Evolutionary conservation across 2,113 vertebrate genomes (phyloP).

Genomic region (Arvicanthis niloticus): DNA sequence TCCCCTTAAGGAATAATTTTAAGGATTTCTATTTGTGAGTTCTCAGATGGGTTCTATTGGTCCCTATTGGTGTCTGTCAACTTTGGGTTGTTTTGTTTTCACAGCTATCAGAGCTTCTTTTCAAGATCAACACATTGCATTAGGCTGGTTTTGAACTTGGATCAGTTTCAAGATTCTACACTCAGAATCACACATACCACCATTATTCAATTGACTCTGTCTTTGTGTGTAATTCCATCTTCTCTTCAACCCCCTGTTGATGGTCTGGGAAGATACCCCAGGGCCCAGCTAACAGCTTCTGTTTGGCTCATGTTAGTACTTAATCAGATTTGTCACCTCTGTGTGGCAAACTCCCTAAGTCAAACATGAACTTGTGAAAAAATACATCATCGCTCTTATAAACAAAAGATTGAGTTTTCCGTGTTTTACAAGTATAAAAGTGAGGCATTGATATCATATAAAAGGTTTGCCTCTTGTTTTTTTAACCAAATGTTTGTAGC

Average conservation of each 20-base stretch:
- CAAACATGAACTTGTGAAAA: slow-evolving; percentile 20
- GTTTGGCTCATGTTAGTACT: neutral
- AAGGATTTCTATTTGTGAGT: neutral
- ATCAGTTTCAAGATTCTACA: too few relatives aligned
- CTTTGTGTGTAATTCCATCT: neutral
- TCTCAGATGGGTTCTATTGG: neutral
- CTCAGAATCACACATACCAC: neutral
- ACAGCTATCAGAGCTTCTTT: neutral
- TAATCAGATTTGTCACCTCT: neutral
- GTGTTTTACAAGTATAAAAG: neutral
- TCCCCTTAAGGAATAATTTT: neutral
- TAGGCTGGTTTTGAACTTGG: neutral
- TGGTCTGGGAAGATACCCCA: neutral
- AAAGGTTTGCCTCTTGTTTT: neutral
- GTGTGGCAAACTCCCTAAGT: neutral
- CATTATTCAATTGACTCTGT: neutral
- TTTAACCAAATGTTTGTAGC: neutral
- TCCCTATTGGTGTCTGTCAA: neutral
- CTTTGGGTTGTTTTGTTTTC: neutral
- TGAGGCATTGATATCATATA: neutral
- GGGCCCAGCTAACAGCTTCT: neutral
- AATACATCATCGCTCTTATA: neutral
- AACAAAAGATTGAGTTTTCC: neutral
- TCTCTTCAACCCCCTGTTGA: neutral
- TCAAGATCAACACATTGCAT: neutral